Conservation (phyloP, 2,797 vertebrate genomes). For the Pelobates cultripes region DNA sequence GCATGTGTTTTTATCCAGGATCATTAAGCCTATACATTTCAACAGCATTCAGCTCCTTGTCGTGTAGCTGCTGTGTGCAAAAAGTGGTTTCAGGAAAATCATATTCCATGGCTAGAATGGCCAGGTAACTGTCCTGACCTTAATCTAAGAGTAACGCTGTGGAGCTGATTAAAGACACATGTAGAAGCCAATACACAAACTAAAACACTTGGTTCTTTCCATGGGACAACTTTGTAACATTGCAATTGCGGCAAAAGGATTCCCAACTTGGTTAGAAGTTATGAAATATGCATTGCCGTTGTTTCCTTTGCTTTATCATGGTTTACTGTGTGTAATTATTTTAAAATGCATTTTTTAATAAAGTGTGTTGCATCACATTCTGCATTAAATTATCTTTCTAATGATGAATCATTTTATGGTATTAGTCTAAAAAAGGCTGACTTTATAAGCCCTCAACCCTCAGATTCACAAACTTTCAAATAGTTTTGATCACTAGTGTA, state of each 20-base stretch:
- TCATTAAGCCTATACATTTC: too few species aligned
- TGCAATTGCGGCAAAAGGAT: background rate
- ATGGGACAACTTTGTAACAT: background rate
- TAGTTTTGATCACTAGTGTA: background rate
- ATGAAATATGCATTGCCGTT: background rate
- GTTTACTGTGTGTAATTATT: background rate
- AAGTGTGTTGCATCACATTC: background rate
- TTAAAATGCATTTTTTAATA: background rate
- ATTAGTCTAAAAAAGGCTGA: background rate
- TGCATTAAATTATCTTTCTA: background rate
- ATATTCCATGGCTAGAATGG: background rate
- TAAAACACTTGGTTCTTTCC: background rate
- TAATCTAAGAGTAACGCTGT: background rate
- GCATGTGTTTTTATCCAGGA: too few species aligned
- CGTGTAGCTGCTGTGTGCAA: conserved; percentile 2
- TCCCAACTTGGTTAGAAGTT: background rate
- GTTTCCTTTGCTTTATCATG: background rate
- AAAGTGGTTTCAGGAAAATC: background rate
- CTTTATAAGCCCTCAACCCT: background rate
- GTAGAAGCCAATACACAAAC: background rate
- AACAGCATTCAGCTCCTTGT: background rate
- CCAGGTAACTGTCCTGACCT: background rate
- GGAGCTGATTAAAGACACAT: background rate
- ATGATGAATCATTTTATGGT: background rate
- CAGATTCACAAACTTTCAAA: background rate